Evolutionary conservation across 2,888 invertebrate species (phyloP).

Genomic region (Dynastes grantii): DNA sequence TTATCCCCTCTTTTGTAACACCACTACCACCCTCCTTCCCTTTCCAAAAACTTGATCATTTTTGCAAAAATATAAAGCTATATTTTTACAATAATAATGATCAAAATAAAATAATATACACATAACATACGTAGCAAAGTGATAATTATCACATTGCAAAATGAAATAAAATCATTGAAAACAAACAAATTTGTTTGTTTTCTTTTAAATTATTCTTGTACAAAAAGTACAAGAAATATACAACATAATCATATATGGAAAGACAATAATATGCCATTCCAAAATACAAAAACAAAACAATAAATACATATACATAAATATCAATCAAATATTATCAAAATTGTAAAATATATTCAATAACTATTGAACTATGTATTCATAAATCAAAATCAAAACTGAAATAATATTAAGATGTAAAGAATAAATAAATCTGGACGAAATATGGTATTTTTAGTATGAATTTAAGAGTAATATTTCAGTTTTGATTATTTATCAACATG

Average conservation of each 20-base stretch:
- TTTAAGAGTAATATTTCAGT: constrained; percentile 1
- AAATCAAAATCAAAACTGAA: constrained; percentile 24
- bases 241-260: constrained; percentile 4
- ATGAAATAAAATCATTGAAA: constrained; percentile 11
- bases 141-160: constrained; percentile 18
- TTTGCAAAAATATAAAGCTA: constrained; percentile 23
- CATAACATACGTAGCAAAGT: not conserved
- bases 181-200: constrained; percentile 21
- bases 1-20: too few relatives aligned
- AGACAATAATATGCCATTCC: constrained; percentile 27
- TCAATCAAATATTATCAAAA: constrained; percentile 11
- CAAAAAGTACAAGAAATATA: constrained; percentile 3
- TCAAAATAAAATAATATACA: not conserved
- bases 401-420: not conserved
- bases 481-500: constrained; percentile 26
- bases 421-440: not conserved
- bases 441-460: not conserved
- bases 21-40: too few relatives aligned
- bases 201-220: not conserved
- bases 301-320: constrained; percentile 8
- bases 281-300: constrained; percentile 10
- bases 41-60: too few relatives aligned
- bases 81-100: constrained; percentile 16
- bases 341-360: not conserved
- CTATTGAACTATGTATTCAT: not conserved